These are phyloP conservation scores for Lutjanus campechanus DNA, from an alignment of 2,797 vertebrate species.

Conservation along the genomic window DNA sequence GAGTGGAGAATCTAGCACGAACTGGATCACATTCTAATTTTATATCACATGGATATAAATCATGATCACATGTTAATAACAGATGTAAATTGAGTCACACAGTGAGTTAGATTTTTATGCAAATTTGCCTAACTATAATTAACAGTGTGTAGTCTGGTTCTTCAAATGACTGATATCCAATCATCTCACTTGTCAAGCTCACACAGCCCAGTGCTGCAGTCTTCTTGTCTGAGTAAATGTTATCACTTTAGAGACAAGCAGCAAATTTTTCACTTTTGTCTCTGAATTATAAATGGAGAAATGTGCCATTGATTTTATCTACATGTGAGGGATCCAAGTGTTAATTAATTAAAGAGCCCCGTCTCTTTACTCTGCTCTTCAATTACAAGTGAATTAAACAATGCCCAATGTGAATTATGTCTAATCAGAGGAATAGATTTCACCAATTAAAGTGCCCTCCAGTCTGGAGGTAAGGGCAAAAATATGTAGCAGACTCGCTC, in stretches of 20 bases:
- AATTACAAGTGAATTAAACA: conserved; percentile 85
- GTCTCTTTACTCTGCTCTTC: conserved; percentile 75
- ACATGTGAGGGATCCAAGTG: conserved; percentile 47
- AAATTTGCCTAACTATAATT: conserved; percentile 51
- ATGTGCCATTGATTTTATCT: conserved; percentile 73
- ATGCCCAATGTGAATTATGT: conserved; percentile 79
- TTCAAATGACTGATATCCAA: conserved; percentile 38
- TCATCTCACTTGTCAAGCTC: conserved; percentile 45
- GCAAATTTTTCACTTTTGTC: conserved; percentile 53
- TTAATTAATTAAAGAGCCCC: conserved; percentile 80
- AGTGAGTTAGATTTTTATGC: conserved; percentile 25
- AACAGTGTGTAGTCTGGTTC: conserved; percentile 17
- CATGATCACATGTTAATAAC: conserved; percentile 5
- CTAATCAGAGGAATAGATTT: conserved; percentile 84
- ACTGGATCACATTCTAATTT: not conserved
- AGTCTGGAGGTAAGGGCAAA: conserved; percentile 67
- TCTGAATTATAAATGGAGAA: conserved; percentile 61
- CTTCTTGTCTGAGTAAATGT: conserved; percentile 51
- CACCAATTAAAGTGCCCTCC: conserved; percentile 80
- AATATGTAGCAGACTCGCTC: conserved; percentile 69
- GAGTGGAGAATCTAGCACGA: not conserved
- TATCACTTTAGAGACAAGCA: conserved; percentile 46
- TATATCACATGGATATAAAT: not conserved
- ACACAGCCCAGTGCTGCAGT: conserved; percentile 12
- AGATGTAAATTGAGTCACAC: conserved; percentile 2